Base-by-base conservation (phyloP, 2,113 vertebrate species). In the Zapornia atra region DNA sequence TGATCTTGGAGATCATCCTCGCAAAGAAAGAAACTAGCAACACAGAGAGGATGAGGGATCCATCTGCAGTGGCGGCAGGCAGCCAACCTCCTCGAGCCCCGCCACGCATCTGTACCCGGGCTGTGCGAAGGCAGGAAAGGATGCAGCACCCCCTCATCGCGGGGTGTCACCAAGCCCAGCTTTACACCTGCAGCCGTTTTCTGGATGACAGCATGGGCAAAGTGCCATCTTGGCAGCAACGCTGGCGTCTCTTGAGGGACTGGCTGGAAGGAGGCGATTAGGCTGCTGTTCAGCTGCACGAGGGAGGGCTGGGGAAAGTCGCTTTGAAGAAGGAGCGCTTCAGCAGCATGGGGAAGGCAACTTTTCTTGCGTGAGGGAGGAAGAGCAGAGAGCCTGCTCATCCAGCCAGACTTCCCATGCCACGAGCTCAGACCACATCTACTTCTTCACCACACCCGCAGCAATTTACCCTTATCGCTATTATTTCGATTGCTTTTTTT, bases 191-290 rank as follows among this genome's bases (percentile, higher is more conserved):
- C 96, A 95, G 92, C 77, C 5, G 0, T 33, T 90, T 12, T 40
- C 8, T 63, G 90, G 90, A 86, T 75, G 64, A 68, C 29, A 76
- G 77, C 1, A 0, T 4, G 77, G 96, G 95, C 96, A 87, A 48
- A 44, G 65, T 4, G 95, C 94, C 96, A 96, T 12, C 38, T 72
- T 93, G 95, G 94, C 95, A 92, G 88, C 86, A 51, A 8, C 0
- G 15, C 72, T 51, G 2, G 80, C 0, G 0, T 36, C 86, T 90
- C 83, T 15, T 10, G 29, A 93, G 93, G 92, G 60, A 71, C 86
- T 38, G 92, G 92, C 90, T 96, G 96, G 78, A 61, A 94, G 94
- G 76, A 92, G 95, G 73, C 4, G 88, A 95, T 96, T 61, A 96
- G 91, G 92, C 96, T 93, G 85, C 69, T 0, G 15, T 85, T 53